Base-by-base conservation (phyloP, 2,888 invertebrate species). In the Nomada fabriciana region DNA sequence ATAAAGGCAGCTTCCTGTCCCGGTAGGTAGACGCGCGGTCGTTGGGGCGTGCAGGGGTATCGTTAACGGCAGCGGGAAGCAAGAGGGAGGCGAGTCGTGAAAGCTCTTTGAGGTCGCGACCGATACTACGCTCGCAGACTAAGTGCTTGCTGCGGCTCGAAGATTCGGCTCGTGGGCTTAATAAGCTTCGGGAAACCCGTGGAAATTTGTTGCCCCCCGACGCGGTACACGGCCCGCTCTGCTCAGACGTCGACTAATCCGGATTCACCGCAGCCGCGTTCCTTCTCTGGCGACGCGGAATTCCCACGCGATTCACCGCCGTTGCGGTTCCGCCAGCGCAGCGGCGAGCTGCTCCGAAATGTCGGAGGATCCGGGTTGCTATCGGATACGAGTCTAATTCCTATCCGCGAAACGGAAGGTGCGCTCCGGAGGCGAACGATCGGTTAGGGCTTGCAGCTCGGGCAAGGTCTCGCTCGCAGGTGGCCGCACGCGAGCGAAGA, bases 151-250 rank as follows among this genome's bases (percentile, higher is more conserved):
- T 65, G 61, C 55, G 80, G 80, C 65, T 59, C 64, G 73, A 81
- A 73, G 79, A 73, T 81, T 79, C 81, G 74, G 68, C 73, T 68
- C 81, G 81, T 70, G 81, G 84, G 90, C 88, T 90, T 91, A 90
- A 91, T 92, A 90, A 91, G 89, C 90, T 85, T 85, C 85, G 87
- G 80, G 89, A 92, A 89, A 86, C 86, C 87, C 86, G 88, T 89
- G 89, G 88, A 89, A 92, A 92, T 91, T 91, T 91, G 90, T 88
- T 87, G 87, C 85, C 82, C 80, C 83, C 87, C 59, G 70, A 79
- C 63, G 75, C 70, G 74, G 71, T 69, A 70, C 53, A 63, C 43
- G 75, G 42, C 70, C 74, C 61, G 64, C 23, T 67, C 55, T 42
- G 36, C 71, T 52, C 74, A 61, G 60, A 36, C 68, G 50, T 10